Conservation (phyloP, 2,797 vertebrate genomes). For the Sebastes flavidus region DNA sequence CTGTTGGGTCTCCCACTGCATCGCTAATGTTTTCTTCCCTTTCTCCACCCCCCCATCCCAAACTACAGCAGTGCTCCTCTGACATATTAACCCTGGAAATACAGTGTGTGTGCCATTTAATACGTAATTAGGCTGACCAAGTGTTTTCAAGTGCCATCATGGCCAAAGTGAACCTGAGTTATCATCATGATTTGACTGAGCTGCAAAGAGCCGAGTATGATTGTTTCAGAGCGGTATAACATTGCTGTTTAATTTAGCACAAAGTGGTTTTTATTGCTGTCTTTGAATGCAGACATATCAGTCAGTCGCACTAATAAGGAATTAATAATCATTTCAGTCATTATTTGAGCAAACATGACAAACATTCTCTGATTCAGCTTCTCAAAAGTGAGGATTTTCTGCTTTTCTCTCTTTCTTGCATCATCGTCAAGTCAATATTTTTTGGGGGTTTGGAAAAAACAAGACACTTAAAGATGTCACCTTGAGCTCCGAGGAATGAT, state of each 20-base stretch:
- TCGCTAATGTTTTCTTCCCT: conserved; percentile 11
- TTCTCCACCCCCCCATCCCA: not conserved
- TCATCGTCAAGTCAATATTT: not conserved
- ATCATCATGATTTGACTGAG: not conserved
- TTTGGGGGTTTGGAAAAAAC: not conserved
- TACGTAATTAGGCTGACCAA: conserved; percentile 1
- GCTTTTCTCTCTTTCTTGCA: not conserved
- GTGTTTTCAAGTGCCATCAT: conserved; percentile 1
- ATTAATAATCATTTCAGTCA: not conserved
- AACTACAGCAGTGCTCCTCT: not conserved
- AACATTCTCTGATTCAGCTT: not conserved
- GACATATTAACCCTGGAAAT: not conserved
- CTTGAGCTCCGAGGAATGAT: not conserved
- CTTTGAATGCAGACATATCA: not conserved
- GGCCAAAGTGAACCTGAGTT: not conserved
- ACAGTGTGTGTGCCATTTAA: not conserved
- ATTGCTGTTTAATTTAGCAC: not conserved
- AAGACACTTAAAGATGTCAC: not conserved
- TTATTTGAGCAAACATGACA: not conserved
- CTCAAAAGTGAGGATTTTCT: not conserved
- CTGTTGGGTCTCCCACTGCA: conserved; percentile 52
- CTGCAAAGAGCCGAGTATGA: not conserved
- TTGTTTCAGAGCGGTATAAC: not conserved
- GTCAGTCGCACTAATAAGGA: not conserved
- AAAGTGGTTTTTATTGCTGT: not conserved